Evolutionary conservation across 2,113 vertebrate species (phyloP), one percentile per base, ranked within the genome.

Genomic region (Cygnus atratus): DNA sequence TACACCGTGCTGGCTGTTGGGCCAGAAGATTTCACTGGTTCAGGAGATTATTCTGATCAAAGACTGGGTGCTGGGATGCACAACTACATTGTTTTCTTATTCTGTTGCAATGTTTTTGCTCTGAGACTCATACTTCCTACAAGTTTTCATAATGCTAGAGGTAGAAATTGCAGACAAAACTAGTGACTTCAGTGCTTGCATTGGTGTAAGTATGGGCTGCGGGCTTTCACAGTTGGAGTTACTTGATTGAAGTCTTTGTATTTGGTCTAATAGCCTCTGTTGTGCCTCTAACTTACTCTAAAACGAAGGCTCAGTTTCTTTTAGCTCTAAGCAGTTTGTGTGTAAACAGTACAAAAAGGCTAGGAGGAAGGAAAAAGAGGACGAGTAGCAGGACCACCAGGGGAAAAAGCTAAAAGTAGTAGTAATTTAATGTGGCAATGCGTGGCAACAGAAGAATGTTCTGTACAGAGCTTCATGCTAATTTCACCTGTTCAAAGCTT

Each of bases 11-110:
- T 55, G 39, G 41, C 11, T 37, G 24, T 7, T 50, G 13, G 13
- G 50, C 9, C 11, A 57, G n/a, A 79, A 13, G 4, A 75, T 72
- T 70, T 76, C 50, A 16, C 16, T 44, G 25, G 57, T 84, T 76
- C 3, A 59, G 35, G 33, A 65, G n/a, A 59, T 39, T 57, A 76
- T 61, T 77, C 39, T 81, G 16, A 68, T 39, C 14, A 48, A 35
- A 55, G 48, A 4, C 15, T 63, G 59, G 17, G 4, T n/a, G 52
- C 25, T 25, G 33, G 21, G 43, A 48, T 59, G 61, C 26, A 50
- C 13, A 61, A 61, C 12, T 68, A 44, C n/a, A 16, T 10, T 25
- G 14, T 6, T 54, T 46, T 48, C 68, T 67, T 0, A 0, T 78
- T 85, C 61, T 71, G 1, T 22, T 58, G 22, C 14, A 10, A 29